These are phyloP conservation scores for Temnothorax longispinosus DNA, from an alignment of 1,140 invertebrate species.

Conservation along the genomic window DNA sequence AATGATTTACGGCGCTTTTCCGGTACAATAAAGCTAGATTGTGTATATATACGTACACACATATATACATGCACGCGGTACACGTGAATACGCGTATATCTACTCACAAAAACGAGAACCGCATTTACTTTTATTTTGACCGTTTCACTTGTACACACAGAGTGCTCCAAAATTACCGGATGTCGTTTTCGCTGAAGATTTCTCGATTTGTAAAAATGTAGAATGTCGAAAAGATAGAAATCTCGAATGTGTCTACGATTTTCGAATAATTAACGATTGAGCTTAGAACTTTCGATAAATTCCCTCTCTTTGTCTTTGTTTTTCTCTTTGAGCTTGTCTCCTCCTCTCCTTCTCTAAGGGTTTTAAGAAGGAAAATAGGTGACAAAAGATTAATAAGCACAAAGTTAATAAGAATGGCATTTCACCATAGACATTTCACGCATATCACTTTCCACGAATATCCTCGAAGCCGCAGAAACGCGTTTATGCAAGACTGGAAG, in stretches of 20 bases:
- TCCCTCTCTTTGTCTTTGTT: background rate
- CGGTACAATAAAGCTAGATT: conserved; percentile 44
- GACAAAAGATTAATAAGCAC: background rate
- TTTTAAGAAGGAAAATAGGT: background rate
- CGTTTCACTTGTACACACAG: background rate
- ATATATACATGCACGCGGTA: background rate
- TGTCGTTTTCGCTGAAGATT: background rate
- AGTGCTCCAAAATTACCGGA: background rate
- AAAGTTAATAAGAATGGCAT: background rate
- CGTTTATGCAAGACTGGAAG: conserved; percentile 1
- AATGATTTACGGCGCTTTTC: conserved; percentile 63
- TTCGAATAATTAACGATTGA: background rate
- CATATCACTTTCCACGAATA: background rate
- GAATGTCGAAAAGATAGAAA: background rate
- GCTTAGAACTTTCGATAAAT: background rate
- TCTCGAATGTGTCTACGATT: background rate
- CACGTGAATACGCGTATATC: background rate
- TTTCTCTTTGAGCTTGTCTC: background rate
- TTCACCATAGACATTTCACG: background rate
- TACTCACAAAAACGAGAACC: background rate
- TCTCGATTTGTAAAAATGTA: background rate
- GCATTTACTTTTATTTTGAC: background rate
- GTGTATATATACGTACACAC: background rate
- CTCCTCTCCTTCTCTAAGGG: no score
- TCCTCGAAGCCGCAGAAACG: background rate